These are phyloP conservation scores for Argopecten irradians DNA, from an alignment of 1,140 invertebrate species.

Conservation along the genomic window DNA sequence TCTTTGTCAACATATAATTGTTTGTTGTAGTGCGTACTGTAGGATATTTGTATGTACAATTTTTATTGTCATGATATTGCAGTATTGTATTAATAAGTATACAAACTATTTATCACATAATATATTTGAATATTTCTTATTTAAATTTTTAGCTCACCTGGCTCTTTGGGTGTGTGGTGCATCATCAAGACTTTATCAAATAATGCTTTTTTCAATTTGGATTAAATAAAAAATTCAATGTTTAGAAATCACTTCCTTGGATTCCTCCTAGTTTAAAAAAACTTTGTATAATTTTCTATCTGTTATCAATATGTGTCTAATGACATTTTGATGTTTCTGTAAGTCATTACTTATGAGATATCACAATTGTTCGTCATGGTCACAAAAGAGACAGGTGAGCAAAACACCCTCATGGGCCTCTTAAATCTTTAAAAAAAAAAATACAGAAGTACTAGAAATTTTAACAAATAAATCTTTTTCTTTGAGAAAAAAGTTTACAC, in stretches of 20 bases:
- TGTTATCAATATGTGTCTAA: too few species aligned
- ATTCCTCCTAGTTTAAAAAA: too few species aligned
- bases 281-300: too few species aligned
- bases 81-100: background rate
- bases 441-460: background rate
- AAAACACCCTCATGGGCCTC: background rate
- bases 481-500: background rate
- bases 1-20: background rate
- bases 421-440: background rate
- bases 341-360: background rate
- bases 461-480: background rate
- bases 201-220: background rate
- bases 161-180: background rate
- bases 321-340: too few species aligned
- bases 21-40: slow-evolving; percentile 15
- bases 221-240: background rate
- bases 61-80: background rate
- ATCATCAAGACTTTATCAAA: background rate
- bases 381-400: background rate
- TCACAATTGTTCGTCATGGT: background rate
- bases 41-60: background rate
- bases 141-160: background rate
- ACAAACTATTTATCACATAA: background rate
- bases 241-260: too few species aligned
- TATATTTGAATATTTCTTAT: background rate